Evolutionary conservation across 1,140 invertebrate species (phyloP).

Genomic region (Scylla paramamosain): DNA sequence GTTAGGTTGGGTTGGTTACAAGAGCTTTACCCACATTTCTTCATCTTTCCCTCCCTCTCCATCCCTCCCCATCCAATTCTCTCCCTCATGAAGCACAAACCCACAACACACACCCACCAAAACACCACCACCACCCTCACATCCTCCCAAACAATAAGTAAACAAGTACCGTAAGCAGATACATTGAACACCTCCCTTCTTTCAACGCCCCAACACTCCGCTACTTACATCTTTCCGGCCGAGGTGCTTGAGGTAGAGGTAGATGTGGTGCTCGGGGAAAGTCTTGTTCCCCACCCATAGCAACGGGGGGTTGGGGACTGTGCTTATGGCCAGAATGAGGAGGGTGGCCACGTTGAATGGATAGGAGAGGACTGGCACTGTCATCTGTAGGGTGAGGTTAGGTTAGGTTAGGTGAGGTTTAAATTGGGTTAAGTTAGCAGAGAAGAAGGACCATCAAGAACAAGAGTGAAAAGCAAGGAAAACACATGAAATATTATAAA

Average conservation of each 20-base stretch:
- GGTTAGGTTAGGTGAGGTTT: too few species aligned
- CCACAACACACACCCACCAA: too few species aligned
- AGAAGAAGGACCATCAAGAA: too few species aligned
- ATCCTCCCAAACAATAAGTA: too few species aligned
- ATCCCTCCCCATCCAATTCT: background rate
- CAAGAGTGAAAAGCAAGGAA: too few species aligned
- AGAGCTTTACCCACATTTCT: background rate
- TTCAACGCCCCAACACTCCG: background rate
- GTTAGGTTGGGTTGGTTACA: too few species aligned
- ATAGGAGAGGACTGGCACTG: conserved; percentile 47
- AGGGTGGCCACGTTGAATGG: conserved; percentile 42
- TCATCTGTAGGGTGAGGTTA: background rate
- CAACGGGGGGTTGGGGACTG: background rate
- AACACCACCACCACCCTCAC: too few species aligned
- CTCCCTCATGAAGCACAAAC: background rate
- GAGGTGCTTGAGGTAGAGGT: background rate
- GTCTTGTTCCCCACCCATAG: conserved; percentile 10
- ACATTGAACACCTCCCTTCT: too few species aligned
- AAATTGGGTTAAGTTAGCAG: too few species aligned
- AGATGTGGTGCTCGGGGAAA: conserved; percentile 55
- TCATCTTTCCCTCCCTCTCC: background rate
- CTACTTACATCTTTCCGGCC: background rate
- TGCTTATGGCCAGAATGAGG: conserved; percentile 41
- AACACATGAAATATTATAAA: too few species aligned
- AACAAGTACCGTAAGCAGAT: too few species aligned